Evolutionary conservation across 2,797 vertebrate species (phyloP).

Genomic region (Eurystomus glaucurus): DNA sequence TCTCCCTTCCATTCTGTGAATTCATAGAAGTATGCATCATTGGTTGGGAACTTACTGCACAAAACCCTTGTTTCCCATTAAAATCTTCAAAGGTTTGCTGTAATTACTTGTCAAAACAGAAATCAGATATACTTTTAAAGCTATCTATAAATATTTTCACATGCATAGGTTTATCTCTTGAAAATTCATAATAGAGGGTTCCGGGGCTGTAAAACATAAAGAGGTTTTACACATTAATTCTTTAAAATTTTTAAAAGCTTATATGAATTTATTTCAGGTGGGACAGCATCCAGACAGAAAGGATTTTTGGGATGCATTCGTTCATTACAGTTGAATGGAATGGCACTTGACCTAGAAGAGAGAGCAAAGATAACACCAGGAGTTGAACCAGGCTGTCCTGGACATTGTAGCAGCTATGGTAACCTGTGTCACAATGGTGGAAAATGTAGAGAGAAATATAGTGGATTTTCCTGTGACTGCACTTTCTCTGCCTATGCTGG

Average conservation of each 20-base stretch:
- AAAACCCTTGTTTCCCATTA: background rate
- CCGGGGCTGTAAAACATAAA: background rate
- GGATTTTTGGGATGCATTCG: constrained; percentile 94
- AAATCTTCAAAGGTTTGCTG: background rate
- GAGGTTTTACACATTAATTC: background rate
- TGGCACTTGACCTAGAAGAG: constrained; percentile 90
- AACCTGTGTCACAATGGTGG: constrained; percentile 90
- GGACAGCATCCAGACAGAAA: constrained; percentile 94
- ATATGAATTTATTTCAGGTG: constrained; percentile 83
- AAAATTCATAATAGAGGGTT: background rate
- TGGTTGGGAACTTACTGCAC: background rate
- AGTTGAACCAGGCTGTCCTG: constrained; percentile 91
- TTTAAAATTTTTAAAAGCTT: background rate
- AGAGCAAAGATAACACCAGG: constrained; percentile 92
- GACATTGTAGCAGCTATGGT: constrained; percentile 94
- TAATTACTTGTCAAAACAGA: background rate
- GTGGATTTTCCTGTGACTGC: constrained; percentile 92
- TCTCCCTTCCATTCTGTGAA: background rate
- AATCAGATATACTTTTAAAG: background rate
- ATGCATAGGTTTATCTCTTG: background rate
- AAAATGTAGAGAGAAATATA: constrained; percentile 88
- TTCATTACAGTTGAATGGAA: constrained; percentile 91
- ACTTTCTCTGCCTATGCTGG: constrained; percentile 87
- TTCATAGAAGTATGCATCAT: background rate
- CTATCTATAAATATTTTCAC: background rate